phyloP scores from a whole-genome alignment of 2,888 invertebrate genomes.

The Oxytorus armatus region DNA sequence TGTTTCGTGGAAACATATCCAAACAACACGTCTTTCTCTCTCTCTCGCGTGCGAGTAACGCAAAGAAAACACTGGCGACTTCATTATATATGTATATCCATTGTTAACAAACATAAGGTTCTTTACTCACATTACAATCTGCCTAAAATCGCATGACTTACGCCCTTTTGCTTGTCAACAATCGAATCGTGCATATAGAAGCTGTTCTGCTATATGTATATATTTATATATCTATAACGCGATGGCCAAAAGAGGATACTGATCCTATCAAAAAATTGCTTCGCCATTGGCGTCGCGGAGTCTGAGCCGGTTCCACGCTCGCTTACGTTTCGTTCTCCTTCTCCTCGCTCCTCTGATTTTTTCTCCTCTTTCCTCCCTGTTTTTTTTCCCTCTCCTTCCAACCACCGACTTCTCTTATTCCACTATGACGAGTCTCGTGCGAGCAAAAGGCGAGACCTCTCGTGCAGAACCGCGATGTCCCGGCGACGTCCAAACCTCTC shows the following conservation, averaged over 20 bases:
- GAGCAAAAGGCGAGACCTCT: slow-evolving; percentile 68
- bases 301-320: slow-evolving; percentile 71
- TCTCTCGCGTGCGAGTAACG: slow-evolving; percentile 65
- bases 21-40: slow-evolving; percentile 70
- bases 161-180: slow-evolving; percentile 22
- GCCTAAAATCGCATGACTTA: background rate
- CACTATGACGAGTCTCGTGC: slow-evolving; percentile 67
- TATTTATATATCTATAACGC: slow-evolving; percentile 34
- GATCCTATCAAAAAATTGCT: slow-evolving; percentile 82
- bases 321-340: slow-evolving; percentile 61
- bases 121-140: background rate
- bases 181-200: slow-evolving; percentile 14
- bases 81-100: background rate
- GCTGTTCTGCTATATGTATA: slow-evolving; percentile 29
- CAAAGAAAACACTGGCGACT: slow-evolving; percentile 72
- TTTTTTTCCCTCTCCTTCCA: slow-evolving; percentile 11
- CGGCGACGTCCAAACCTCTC: slow-evolving; percentile 60
- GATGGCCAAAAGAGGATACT: slow-evolving; percentile 68
- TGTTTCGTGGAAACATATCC: slow-evolving; percentile 40
- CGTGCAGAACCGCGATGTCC: slow-evolving; percentile 52
- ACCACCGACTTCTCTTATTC: slow-evolving; percentile 57
- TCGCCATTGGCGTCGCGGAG: slow-evolving; percentile 74
- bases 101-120: slow-evolving; percentile 1
- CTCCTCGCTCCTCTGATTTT: background rate
- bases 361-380: slow-evolving; percentile 58